These are phyloP conservation scores for Trilocha varians DNA, from an alignment of 2,888 invertebrate species.

Conservation along the genomic window DNA sequence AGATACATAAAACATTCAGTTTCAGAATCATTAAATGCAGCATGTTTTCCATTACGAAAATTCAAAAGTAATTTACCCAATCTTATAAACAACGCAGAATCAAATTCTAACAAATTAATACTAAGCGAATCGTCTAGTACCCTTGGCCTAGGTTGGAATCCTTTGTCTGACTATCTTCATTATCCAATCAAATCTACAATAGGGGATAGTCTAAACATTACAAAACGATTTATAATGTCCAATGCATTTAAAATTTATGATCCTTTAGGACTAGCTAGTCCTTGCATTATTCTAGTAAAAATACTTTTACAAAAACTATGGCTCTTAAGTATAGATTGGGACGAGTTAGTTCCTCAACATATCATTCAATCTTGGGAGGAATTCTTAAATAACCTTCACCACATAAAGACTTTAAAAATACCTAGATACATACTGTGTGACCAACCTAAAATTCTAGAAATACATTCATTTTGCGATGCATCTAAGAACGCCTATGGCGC, in stretches of 20 bases:
- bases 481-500: conserved; percentile 18
- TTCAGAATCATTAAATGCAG: conserved; percentile 10
- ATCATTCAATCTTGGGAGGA: conserved; percentile 4
- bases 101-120: conserved; percentile 5
- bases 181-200: conserved; percentile 12
- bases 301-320: conserved; percentile 18
- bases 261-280: conserved; percentile 14
- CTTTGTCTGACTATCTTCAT: conserved; percentile 11
- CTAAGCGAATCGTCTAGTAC: conserved; percentile 13
- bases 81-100: neutral
- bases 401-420: conserved; percentile 1
- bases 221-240: conserved; percentile 19
- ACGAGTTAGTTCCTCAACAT: conserved; percentile 13
- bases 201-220: conserved; percentile 10
- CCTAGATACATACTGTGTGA: conserved; percentile 13
- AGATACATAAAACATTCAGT: conserved; percentile 11
- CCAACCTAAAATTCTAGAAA: conserved; percentile 6
- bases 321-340: conserved; percentile 17
- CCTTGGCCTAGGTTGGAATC: conserved; percentile 19
- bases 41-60: conserved; percentile 16
- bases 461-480: conserved; percentile 21
- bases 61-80: conserved; percentile 14
- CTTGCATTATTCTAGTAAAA: conserved; percentile 18
- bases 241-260: conserved; percentile 15
- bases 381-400: neutral